Evolutionary conservation across 2,113 vertebrate species (phyloP).

Genomic region (Circaetus cinerascens): DNA sequence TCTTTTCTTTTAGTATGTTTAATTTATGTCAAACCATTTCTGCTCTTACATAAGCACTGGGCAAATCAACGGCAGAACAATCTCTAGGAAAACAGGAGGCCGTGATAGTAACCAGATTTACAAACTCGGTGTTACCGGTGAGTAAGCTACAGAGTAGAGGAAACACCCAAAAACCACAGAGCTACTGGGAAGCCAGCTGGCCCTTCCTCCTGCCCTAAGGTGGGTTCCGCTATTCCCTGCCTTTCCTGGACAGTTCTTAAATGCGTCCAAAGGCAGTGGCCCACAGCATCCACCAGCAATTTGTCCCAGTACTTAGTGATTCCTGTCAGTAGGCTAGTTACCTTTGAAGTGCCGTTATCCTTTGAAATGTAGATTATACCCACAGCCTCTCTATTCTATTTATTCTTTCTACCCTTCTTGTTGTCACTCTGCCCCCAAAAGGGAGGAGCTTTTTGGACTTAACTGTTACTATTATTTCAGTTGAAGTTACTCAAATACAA

Average conservation of each 20-base stretch:
- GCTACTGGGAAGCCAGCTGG: not conserved
- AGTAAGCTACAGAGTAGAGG: not conserved
- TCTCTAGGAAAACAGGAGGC: not conserved
- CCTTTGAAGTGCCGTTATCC: not conserved
- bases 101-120: not conserved
- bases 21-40: not conserved
- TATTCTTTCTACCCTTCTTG: not conserved
- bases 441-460: not conserved
- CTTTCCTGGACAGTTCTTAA: not conserved
- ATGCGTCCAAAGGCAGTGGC: not conserved
- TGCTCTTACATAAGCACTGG: not conserved
- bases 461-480: not conserved
- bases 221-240: not conserved
- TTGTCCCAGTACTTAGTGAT: not conserved
- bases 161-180: not conserved
- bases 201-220: not conserved
- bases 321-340: not conserved
- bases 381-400: not conserved
- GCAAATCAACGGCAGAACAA: not conserved
- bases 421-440: not conserved
- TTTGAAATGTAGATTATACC: not conserved
- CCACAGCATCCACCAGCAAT: not conserved
- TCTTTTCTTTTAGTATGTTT: not conserved
- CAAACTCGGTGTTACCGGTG: rapidly evolving
- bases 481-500: not conserved